Conservation (phyloP, 2,888 invertebrate genomes). For the Drosophila ustulata region DNA sequence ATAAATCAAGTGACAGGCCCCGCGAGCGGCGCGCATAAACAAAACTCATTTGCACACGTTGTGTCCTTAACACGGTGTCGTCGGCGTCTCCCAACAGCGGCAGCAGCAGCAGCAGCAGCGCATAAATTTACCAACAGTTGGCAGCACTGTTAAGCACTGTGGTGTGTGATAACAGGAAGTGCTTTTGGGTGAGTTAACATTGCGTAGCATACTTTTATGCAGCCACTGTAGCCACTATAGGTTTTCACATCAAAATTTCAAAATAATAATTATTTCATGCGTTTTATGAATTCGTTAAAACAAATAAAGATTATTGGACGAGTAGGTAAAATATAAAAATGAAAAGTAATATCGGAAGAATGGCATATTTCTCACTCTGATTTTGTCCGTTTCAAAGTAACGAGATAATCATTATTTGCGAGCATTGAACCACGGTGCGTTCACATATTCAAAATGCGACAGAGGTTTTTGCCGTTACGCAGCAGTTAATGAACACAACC, state of each 20-base stretch:
- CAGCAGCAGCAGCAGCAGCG: constrained; percentile 33
- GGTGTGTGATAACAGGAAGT: constrained; percentile 2
- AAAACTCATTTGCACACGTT: constrained; percentile 68
- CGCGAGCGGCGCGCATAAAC: constrained; percentile 61
- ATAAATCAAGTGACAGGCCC: constrained; percentile 66
- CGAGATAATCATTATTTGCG: background rate
- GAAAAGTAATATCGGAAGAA: too few species aligned
- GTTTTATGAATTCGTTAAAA: too few species aligned
- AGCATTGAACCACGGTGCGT: constrained; percentile 34
- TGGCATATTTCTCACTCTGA: too few species aligned
- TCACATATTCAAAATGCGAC: constrained; percentile 24
- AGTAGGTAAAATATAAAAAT: too few species aligned
- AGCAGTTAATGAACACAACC: constrained; percentile 23
- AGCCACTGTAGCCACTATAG: too few species aligned
- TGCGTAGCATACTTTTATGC: background rate
- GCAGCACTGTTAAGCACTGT: constrained; percentile 17
- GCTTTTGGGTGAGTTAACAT: constrained; percentile 28
- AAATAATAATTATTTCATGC: too few species aligned
- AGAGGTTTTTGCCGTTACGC: constrained; percentile 29
- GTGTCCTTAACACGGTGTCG: constrained; percentile 58
- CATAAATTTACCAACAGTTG: constrained; percentile 68
- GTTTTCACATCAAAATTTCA: too few species aligned
- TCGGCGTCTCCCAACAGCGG: constrained; percentile 28
- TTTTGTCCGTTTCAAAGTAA: too few species aligned
- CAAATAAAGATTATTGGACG: too few species aligned